These are phyloP conservation scores for Eulemur rufifrons DNA, from an alignment of 2,113 vertebrate species.

Conservation along the genomic window DNA sequence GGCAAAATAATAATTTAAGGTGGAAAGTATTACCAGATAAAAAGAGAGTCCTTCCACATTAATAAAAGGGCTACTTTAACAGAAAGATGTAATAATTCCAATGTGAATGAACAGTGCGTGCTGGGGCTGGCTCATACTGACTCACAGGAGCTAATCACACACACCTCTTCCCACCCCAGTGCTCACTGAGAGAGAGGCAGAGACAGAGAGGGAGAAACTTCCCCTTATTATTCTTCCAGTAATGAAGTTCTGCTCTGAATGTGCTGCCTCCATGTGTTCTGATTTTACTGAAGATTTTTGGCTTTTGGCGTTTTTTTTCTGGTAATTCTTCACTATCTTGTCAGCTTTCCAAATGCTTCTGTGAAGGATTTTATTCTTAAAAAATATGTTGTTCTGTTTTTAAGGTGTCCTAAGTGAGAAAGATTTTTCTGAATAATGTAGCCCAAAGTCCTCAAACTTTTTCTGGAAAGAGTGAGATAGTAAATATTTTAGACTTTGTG, in stretches of 20 bases:
- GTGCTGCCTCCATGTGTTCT: slow-evolving; percentile 72
- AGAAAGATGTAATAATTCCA: neutral
- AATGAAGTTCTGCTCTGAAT: slow-evolving; percentile 82
- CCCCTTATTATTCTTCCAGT: slow-evolving; percentile 73
- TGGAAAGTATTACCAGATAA: neutral
- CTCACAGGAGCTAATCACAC: neutral
- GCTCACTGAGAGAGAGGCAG: neutral
- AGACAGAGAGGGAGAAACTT: neutral
- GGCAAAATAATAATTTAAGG: neutral
- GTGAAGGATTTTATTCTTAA: too few relatives aligned
- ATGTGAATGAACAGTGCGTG: neutral
- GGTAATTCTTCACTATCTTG: too few relatives aligned
- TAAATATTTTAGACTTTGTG: too few relatives aligned
- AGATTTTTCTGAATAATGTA: too few relatives aligned
- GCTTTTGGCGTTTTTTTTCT: too few relatives aligned
- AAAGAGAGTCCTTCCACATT: neutral
- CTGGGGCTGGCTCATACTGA: neutral
- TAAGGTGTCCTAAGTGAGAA: too few relatives aligned
- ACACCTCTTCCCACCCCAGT: neutral
- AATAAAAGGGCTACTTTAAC: neutral
- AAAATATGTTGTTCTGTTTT: too few relatives aligned
- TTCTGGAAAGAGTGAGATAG: too few relatives aligned
- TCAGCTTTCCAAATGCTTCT: too few relatives aligned
- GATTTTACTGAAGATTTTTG: too few relatives aligned
- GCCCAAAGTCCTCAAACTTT: too few relatives aligned